Evolutionary conservation across 2,888 invertebrate species (phyloP).

Genomic region (Calliphora vomitoria): DNA sequence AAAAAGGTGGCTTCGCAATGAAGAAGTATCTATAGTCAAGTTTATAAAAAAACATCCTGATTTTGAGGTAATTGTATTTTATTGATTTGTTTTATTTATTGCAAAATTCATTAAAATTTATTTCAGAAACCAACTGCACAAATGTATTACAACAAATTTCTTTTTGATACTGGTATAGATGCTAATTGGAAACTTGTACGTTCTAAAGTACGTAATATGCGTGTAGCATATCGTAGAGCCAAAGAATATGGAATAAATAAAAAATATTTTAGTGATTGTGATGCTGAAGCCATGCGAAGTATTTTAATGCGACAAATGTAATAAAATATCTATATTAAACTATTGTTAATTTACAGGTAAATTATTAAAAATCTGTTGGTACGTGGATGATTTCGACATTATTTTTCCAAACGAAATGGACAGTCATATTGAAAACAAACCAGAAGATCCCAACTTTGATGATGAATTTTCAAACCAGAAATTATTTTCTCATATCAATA

Average conservation of each 20-base stretch:
- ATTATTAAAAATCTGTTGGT: constrained; percentile 56
- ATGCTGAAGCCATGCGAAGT: constrained; percentile 16
- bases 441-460: not conserved
- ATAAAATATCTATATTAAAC: not conserved
- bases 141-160: constrained; percentile 53
- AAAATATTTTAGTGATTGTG: not conserved
- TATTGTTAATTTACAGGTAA: constrained; percentile 27
- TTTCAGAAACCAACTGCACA: constrained; percentile 39
- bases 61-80: constrained; percentile 41
- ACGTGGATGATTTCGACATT: constrained; percentile 51
- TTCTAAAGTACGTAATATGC: constrained; percentile 58
- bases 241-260: constrained; percentile 48
- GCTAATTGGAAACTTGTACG: constrained; percentile 41
- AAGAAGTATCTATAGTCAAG: constrained; percentile 33
- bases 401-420: constrained; percentile 50
- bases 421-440: not conserved
- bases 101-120: not conserved
- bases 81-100: not conserved
- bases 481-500: too few relatives aligned
- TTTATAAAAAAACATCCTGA: constrained; percentile 45
- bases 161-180: constrained; percentile 19
- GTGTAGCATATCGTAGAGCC: constrained; percentile 43
- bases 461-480: constrained; percentile 28
- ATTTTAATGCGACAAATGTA: not conserved
- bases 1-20: constrained; percentile 41